Base-by-base conservation (phyloP, 2,888 invertebrate genomes). In the Drosophila vallismaia region DNA sequence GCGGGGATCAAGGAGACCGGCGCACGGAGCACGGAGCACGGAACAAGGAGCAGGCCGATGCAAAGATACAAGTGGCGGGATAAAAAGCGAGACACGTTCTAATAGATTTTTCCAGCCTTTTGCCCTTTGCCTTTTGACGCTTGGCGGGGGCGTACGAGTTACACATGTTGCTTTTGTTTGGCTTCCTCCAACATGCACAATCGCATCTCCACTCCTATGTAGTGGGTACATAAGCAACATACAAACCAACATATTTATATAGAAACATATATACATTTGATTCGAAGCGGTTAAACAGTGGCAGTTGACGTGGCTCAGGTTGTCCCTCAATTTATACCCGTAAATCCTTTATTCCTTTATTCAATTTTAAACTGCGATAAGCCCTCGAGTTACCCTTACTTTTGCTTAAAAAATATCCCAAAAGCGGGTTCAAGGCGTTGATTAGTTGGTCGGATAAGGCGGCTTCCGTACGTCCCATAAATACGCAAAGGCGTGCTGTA, bases 301-400 rank as follows among this genome's bases (percentile, higher is more conserved):
- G 26, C 72, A 74, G 74, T 74, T 79, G 79, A 88, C 87, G 79
- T 75, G 86, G 79, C 58, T 56, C 78, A 79, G 63, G 74, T 81
- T 46, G 8, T 31, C 72, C 76, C 62, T 72, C 70, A 77, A 81
- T 77, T 67, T 89, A 80, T 81, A 85, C 53, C 82, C 79, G 76
- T 80, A 89, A 89, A 88, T 90, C 88, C 87, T 85, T 88, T 88
- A 88, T 89, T 90, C 88, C 87, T 85, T 88, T 88, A 88, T 89
- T 89, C 84, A 88, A 86, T 89, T 90, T 82, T 78, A 73, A 77
- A 73, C 68, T 64, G 53, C 80, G 80, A 87, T 87, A 82, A 87
- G 79, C 19, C 19, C 19, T 19, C 83, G 83, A 79, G 76, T 85
- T 83, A 82, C 60, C 67, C 33, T 10, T 33, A n/a, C 5, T 4